These are phyloP conservation scores for Carpatolechia fugitivella DNA, from an alignment of 2,888 invertebrate genomes.

Conservation along the genomic window DNA sequence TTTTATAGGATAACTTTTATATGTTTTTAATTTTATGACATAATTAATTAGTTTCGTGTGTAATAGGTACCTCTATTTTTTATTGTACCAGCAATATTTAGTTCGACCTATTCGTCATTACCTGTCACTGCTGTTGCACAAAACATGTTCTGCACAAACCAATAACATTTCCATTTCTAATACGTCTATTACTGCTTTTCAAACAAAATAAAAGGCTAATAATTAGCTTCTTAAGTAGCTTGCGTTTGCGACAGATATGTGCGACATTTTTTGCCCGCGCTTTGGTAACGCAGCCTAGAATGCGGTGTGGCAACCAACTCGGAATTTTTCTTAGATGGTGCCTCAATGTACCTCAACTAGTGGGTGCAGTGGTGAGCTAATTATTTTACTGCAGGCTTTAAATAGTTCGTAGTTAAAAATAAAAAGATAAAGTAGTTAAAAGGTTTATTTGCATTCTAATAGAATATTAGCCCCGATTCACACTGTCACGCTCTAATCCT, in stretches of 20 bases:
- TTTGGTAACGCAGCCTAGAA: slow-evolving; percentile 3
- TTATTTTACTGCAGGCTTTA: neutral
- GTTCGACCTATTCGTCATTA: no score
- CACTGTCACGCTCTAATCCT: no score
- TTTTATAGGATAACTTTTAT: no score
- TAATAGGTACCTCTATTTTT: no score
- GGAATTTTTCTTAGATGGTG: neutral
- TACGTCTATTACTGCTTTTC: neutral
- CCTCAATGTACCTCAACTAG: neutral
- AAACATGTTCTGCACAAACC: neutral
- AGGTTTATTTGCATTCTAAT: no score
- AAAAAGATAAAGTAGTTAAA: neutral
- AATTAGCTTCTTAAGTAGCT: neutral
- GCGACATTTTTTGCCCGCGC: neutral
- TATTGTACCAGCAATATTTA: no score
- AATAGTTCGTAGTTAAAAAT: neutral
- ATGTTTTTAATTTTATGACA: no score
- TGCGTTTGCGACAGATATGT: neutral
- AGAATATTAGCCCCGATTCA: no score
- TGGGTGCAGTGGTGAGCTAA: neutral
- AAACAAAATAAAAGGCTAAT: neutral
- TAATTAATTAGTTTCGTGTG: no score
- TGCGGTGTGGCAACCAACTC: neutral
- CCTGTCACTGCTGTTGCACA: neutral
- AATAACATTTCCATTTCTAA: neutral